Conservation (phyloP, 53 echinoderm and acorn worm species). For the Arbacia lixula region DNA sequence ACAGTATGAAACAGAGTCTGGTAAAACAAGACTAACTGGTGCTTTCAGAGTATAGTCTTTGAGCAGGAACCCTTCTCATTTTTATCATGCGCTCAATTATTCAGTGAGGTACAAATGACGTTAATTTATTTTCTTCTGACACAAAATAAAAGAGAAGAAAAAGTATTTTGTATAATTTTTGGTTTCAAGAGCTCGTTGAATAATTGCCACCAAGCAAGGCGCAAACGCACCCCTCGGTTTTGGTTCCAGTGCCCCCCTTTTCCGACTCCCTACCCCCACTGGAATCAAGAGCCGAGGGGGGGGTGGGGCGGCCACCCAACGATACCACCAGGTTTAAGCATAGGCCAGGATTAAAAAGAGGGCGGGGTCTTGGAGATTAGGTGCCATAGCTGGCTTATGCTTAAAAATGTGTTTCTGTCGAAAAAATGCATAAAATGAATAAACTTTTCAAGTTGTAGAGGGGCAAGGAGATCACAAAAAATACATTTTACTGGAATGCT, state of each 20-base stretch:
- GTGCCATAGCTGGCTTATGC: slow-evolving; percentile 5
- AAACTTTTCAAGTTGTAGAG: slow-evolving; percentile 22
- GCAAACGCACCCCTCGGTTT: background rate
- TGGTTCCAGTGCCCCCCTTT: slow-evolving; percentile 20
- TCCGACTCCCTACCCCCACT: slow-evolving; percentile 10
- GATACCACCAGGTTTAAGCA: background rate
- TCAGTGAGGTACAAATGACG: slow-evolving; percentile 38
- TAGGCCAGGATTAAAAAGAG: background rate
- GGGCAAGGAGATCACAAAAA: background rate
- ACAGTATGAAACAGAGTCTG: no score
- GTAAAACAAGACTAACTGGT: no score
- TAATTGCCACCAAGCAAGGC: slow-evolving; percentile 24
- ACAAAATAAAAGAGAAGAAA: no score
- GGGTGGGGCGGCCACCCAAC: background rate
- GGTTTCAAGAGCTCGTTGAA: background rate
- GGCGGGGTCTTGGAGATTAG: background rate
- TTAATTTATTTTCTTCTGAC: no score
- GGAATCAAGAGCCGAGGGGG: background rate
- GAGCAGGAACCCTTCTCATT: no score
- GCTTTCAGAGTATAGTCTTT: no score
- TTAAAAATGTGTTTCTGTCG: background rate
- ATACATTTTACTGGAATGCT: no score
- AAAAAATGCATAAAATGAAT: slow-evolving; percentile 51
- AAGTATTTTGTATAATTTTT: background rate
- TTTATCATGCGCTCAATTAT: background rate